Evolutionary conservation across 2,888 invertebrate genomes (phyloP).

Genomic region (Limnephilus rhombicus): DNA sequence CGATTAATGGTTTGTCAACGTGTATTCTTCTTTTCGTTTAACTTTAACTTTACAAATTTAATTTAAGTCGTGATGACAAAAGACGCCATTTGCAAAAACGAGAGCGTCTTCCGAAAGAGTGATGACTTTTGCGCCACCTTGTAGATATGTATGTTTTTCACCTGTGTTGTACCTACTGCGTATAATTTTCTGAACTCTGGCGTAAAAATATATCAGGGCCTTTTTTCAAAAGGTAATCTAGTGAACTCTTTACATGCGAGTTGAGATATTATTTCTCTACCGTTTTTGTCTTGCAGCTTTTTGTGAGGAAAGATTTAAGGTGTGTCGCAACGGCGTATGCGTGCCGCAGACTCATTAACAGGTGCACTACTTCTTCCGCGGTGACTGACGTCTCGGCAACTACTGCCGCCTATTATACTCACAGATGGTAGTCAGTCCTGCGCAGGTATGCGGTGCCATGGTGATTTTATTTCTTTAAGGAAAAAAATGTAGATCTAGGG

Average conservation of each 20-base stretch:
- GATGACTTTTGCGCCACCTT: too few species aligned
- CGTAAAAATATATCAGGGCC: too few species aligned
- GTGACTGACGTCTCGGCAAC: slow-evolving; percentile 49
- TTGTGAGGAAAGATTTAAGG: not conserved
- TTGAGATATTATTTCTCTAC: not conserved
- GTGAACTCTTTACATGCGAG: not conserved
- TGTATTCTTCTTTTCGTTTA: too few species aligned
- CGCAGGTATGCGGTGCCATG: not conserved
- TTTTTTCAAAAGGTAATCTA: not conserved
- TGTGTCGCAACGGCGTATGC: slow-evolving; percentile 17
- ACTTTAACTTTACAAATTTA: too few species aligned
- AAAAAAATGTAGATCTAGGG: not conserved
- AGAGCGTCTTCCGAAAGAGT: too few species aligned
- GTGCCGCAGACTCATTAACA: slow-evolving; percentile 34
- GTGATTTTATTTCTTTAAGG: not conserved
- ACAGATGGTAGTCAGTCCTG: not conserved
- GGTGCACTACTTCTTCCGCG: slow-evolving; percentile 40
- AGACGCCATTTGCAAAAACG: too few species aligned
- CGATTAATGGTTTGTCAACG: too few species aligned
- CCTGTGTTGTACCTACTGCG: too few species aligned
- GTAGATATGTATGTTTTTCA: too few species aligned
- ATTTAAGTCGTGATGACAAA: too few species aligned
- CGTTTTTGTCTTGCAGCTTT: not conserved
- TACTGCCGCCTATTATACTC: not conserved
- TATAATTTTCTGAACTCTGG: too few species aligned